Evolutionary conservation across 2,113 vertebrate genomes (phyloP).

Genomic region (Sitta europaea): DNA sequence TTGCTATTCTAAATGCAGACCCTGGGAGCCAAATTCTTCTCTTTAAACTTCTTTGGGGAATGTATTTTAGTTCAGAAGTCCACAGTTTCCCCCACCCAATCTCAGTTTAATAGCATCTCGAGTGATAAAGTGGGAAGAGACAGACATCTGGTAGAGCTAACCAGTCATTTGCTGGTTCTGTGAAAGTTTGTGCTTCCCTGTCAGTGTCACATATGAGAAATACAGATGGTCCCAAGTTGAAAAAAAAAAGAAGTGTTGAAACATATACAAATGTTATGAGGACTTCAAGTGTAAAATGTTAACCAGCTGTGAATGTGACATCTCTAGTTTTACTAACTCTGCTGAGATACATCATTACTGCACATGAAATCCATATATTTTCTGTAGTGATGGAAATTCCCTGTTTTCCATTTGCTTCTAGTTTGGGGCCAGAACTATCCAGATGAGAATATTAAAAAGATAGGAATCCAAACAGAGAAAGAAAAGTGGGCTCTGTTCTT

Average conservation of each 20-base stretch:
- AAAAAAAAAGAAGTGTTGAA: conserved; percentile 35
- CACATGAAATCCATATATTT: conserved; percentile 16
- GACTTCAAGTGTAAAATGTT: conserved; percentile 43
- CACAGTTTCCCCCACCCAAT: background rate
- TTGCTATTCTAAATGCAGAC: background rate
- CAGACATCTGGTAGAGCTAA: conserved; percentile 55
- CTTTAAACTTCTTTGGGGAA: conserved; percentile 23
- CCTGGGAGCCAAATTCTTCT: conserved; percentile 5
- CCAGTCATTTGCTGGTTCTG: conserved; percentile 39
- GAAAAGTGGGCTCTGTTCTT: background rate
- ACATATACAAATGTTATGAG: conserved; percentile 38
- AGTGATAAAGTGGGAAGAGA: conserved; percentile 38
- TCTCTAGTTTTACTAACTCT: conserved; percentile 50
- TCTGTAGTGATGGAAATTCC: background rate
- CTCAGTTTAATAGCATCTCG: conserved; percentile 25
- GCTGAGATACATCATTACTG: background rate
- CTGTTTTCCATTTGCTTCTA: background rate
- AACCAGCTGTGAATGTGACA: conserved; percentile 54
- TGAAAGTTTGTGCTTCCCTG: conserved; percentile 54
- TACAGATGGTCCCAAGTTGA: conserved; percentile 31
- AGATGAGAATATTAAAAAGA: background rate
- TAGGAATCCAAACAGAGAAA: background rate
- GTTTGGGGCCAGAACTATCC: background rate
- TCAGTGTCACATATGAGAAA: conserved; percentile 45
- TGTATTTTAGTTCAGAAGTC: background rate